Evolutionary conservation across 2,113 vertebrate species (phyloP).

Genomic region (Eulacestoma nigropectus): DNA sequence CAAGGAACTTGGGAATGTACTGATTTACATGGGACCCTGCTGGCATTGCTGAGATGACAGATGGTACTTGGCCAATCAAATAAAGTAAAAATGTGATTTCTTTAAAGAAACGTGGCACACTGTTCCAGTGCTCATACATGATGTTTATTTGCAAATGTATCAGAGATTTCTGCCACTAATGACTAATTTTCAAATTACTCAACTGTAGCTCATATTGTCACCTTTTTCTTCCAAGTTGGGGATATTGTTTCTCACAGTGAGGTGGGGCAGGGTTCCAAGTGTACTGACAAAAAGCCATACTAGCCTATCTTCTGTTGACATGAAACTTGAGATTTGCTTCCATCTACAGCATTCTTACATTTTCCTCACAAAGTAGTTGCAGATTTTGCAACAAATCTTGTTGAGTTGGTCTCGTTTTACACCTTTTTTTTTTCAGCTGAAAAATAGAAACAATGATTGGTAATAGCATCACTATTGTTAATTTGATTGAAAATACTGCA

Average conservation of each 20-base stretch:
- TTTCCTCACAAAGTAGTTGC: background rate
- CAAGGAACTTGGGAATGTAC: background rate
- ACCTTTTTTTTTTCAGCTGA: background rate
- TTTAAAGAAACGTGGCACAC: background rate
- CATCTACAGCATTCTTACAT: background rate
- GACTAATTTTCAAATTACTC: background rate
- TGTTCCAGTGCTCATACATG: background rate
- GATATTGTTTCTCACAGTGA: background rate
- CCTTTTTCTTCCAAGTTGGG: background rate
- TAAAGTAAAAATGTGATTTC: slow-evolving; percentile 2
- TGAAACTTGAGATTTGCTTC: background rate
- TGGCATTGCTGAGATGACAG: background rate
- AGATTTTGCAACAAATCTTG: background rate
- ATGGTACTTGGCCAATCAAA: slow-evolving; percentile 11
- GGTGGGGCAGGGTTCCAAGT: background rate
- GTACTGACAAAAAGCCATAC: background rate
- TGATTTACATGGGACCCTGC: slow-evolving; percentile 39
- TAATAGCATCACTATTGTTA: background rate
- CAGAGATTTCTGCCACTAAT: background rate
- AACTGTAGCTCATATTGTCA: background rate
- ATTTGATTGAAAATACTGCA: background rate
- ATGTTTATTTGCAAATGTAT: background rate
- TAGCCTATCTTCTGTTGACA: background rate
- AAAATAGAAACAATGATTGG: background rate
- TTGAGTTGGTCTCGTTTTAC: background rate